Evolutionary conservation across 2,113 vertebrate genomes (phyloP).

Genomic region (Petaurus breviceps): DNA sequence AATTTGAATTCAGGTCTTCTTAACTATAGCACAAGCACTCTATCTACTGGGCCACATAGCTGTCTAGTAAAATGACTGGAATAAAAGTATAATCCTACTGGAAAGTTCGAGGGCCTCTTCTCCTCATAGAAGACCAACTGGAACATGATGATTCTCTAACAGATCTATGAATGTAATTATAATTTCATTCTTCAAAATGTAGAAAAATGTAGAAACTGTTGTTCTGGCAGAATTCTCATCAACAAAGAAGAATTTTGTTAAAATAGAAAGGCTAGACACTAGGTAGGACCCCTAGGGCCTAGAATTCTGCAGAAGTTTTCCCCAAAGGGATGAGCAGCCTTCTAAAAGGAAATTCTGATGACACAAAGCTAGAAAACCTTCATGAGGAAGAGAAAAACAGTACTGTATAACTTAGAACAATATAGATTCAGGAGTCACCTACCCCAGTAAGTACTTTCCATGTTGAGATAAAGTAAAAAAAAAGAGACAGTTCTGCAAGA

Average conservation of each 20-base stretch:
- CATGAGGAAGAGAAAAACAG: neutral
- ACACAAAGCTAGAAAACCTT: neutral
- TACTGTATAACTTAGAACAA: neutral
- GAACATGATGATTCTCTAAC: neutral
- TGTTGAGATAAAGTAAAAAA: neutral
- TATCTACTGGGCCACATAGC: neutral
- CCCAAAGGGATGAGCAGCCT: neutral
- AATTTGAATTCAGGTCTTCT: neutral
- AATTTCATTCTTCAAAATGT: neutral
- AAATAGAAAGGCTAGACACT: neutral
- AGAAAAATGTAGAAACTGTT: neutral
- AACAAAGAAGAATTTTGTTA: neutral
- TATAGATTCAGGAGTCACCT: neutral
- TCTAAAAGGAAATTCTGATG: neutral
- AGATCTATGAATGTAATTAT: neutral
- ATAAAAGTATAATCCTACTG: neutral
- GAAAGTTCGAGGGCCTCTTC: neutral
- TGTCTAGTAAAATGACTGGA: neutral
- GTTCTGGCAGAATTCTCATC: neutral
- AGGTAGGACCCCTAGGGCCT: neutral
- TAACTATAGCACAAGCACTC: neutral
- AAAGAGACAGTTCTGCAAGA: neutral
- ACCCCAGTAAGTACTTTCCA: neutral
- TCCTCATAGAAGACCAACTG: neutral
- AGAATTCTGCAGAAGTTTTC: neutral